phyloP scores from a whole-genome alignment of 2,888 invertebrate genomes.

The Nesidiocoris tenuis region DNA sequence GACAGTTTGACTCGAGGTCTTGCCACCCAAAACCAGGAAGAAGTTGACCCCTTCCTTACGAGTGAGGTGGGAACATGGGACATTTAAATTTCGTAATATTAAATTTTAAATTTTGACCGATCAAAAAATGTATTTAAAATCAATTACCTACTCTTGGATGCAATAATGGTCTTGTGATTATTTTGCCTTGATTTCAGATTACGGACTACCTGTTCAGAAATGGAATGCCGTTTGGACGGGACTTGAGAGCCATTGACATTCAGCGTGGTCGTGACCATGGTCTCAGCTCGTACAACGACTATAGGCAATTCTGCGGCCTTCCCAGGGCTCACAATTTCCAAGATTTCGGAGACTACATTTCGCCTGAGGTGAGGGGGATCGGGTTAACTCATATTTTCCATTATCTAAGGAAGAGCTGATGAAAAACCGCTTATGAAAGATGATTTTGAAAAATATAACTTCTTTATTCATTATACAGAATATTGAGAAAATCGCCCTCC shows the following conservation, averaged over 20 bases:
- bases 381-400: conserved; percentile 51
- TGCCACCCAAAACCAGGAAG: conserved; percentile 72
- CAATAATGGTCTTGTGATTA: background rate
- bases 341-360: conserved; percentile 69
- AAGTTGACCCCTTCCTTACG: conserved; percentile 75
- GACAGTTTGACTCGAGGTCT: conserved; percentile 75
- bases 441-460: background rate
- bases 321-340: conserved; percentile 67
- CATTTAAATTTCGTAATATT: background rate
- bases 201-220: conserved; percentile 68
- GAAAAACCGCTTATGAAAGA: background rate
- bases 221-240: conserved; percentile 72
- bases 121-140: background rate
- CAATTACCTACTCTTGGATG: background rate
- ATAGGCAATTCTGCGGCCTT: conserved; percentile 74
- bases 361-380: conserved; percentile 62
- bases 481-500: conserved; percentile 62
- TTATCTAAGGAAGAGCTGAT: background rate
- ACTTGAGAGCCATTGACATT: conserved; percentile 78
- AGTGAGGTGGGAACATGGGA: conserved; percentile 62
- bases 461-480: conserved; percentile 57
- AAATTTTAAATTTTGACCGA: conserved; percentile 45
- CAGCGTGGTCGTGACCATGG: conserved; percentile 87
- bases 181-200: conserved; percentile 59
- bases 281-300: conserved; percentile 73